These are phyloP conservation scores for Scleropages formosus DNA, from an alignment of 2,797 vertebrate genomes.

Conservation along the genomic window DNA sequence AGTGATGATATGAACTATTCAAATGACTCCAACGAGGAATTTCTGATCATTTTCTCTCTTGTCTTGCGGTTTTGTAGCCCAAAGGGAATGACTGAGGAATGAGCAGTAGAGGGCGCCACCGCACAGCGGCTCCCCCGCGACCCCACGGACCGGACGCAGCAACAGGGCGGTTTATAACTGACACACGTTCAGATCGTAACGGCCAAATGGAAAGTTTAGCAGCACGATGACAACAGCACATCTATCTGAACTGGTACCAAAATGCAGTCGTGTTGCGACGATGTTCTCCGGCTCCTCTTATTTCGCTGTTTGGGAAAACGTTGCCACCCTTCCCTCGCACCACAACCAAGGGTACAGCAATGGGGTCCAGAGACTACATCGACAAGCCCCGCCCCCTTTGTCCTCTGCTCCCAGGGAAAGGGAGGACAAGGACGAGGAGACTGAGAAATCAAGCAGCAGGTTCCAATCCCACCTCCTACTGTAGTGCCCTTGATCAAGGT, in stretches of 20 bases:
- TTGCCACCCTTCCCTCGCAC: too few relatives aligned
- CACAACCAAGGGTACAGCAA: too few relatives aligned
- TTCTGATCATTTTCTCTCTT: not conserved
- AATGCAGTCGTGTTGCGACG: not conserved
- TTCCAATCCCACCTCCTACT: too few relatives aligned
- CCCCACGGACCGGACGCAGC: not conserved
- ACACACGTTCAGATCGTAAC: not conserved
- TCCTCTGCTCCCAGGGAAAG: conserved; percentile 55
- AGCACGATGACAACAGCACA: not conserved
- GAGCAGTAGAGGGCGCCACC: conserved; percentile 60
- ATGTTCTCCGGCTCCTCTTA: too few relatives aligned
- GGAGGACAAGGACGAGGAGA: conserved; percentile 43
- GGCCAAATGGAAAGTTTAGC: not conserved
- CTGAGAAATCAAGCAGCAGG: conserved; percentile 50
- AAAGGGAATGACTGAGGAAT: not conserved
- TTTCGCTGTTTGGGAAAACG: too few relatives aligned
- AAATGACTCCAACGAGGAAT: too few relatives aligned
- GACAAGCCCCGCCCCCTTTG: conserved; percentile 24
- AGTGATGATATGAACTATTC: too few relatives aligned
- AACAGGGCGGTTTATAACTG: not conserved
- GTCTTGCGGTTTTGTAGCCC: too few relatives aligned
- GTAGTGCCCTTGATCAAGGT: too few relatives aligned
- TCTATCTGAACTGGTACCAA: not conserved
- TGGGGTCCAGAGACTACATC: conserved; percentile 40
- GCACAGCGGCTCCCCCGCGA: conserved; percentile 36